Evolutionary conservation across 2,888 invertebrate species (phyloP), one percentile per base, ranked within the genome.

Genomic region (Platynereis dumerilii): DNA sequence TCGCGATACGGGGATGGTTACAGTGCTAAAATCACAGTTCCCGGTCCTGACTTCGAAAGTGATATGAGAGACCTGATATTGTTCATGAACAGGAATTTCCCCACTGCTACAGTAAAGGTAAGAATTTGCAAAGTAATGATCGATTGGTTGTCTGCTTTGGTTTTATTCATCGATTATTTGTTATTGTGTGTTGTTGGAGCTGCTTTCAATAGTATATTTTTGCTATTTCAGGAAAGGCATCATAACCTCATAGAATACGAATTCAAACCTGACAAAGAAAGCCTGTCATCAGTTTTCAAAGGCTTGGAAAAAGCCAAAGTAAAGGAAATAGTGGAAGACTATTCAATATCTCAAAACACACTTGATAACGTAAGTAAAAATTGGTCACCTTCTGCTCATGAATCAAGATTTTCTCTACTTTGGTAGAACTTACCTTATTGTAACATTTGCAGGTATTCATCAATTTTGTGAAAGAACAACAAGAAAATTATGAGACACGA

Each of bases 331-430:
- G 34, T 65, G 1, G 60, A 42, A 2, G 65, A 65, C 24, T 65
- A 65, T 45, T 65, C 65, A 20, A 24, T 65, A 10, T 39, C 28
- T n/a, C 65, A 65, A 44, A 52, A 65, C 60, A 65, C 65, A 44
- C 56, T 65, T 5, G 60, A 65, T 44, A 65, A 60, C 24, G 65
- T 65, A 34, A 45, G 58, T 52, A 15, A 55, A 17, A 26, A 2
- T 27, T 55, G 55, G 22, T 7, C 12, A 17, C 24, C 34, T 34
- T 7, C 34, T 34, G 34, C 34, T 7, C n/a, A n/a, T n/a, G n/a
- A n/a, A n/a, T n/a, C 34, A 34, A 34, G 17, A 48, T n/a, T 12
- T n/a, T 20, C 5, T 48, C 17, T 20, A n/a, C 7, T 48, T 12
- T 42, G 3, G 48, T 48, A 20, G 3, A 10, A 48, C 22, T 48